These are phyloP conservation scores for Nephrotoma appendiculata DNA, from an alignment of 2,888 invertebrate genomes.

Conservation along the genomic window DNA sequence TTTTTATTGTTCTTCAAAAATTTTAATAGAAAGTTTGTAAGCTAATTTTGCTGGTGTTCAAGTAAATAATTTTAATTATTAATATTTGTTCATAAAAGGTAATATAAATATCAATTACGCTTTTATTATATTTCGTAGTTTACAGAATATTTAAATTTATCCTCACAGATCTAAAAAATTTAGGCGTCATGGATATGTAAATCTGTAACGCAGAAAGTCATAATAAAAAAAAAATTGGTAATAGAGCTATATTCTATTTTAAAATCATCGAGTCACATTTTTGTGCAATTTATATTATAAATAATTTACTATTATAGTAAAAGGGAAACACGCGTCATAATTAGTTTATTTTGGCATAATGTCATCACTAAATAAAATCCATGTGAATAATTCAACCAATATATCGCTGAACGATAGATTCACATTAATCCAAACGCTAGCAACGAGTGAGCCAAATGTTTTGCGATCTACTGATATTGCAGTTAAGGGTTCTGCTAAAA, in stretches of 20 bases:
- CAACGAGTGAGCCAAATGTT: slow-evolving; percentile 18
- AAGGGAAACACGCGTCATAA: not conserved
- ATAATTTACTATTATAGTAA: not conserved
- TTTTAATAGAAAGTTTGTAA: not conserved
- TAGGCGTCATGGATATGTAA: not conserved
- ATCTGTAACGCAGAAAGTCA: not conserved
- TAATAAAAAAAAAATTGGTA: not conserved
- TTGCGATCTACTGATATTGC: slow-evolving; percentile 11
- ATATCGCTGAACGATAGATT: slow-evolving; percentile 33
- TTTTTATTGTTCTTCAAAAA: not conserved
- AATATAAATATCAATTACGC: not conserved
- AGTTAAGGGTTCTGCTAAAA: slow-evolving; percentile 20
- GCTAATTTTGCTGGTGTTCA: not conserved
- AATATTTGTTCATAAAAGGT: not conserved
- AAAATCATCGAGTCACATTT: not conserved
- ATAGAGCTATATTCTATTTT: not conserved
- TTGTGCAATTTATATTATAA: not conserved
- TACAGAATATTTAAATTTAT: not conserved
- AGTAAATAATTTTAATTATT: not conserved
- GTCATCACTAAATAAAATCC: slow-evolving; percentile 19
- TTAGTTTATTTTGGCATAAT: not conserved
- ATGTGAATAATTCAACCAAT: slow-evolving; percentile 34
- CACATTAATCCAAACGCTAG: slow-evolving; percentile 24
- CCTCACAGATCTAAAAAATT: not conserved
- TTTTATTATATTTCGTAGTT: not conserved